Conservation (phyloP, 2,888 invertebrate species). For the Antheraea assamensis region DNA sequence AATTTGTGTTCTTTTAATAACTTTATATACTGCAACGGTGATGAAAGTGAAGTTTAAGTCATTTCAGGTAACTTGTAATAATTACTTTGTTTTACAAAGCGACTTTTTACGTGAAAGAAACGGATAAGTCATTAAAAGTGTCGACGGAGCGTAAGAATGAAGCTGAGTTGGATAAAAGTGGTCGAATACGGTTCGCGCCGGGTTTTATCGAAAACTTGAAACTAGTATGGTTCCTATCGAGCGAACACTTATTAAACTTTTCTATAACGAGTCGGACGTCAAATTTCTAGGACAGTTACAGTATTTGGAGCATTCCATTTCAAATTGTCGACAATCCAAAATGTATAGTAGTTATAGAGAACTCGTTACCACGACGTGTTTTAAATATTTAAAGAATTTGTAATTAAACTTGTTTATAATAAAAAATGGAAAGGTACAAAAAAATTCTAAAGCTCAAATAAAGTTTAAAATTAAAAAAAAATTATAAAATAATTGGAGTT, state of each 20-base stretch:
- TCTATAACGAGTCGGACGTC: constrained; percentile 60
- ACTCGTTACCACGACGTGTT: no score
- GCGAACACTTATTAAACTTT: constrained; percentile 71
- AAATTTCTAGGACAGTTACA: constrained; percentile 54
- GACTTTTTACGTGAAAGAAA: constrained; percentile 54
- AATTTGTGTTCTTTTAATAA: background rate
- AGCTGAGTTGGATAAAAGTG: constrained; percentile 60
- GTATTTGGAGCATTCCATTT: no score
- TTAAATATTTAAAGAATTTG: no score
- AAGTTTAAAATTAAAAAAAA: no score
- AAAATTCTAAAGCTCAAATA: no score
- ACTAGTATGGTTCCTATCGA: constrained; percentile 63
- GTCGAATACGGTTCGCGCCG: constrained; percentile 61
- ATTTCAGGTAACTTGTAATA: constrained; percentile 13
- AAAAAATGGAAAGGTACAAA: no score
- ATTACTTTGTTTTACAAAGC: constrained; percentile 38
- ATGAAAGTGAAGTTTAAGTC: constrained; percentile 3
- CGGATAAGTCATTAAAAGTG: constrained; percentile 79
- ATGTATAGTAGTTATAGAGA: no score
- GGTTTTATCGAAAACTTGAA: constrained; percentile 70
- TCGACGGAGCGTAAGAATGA: constrained; percentile 70
- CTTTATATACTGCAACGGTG: background rate
- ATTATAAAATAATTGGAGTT: no score
- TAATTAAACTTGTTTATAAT: no score
- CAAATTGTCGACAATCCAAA: no score